These are phyloP conservation scores for Acanthiza pusilla DNA, from an alignment of 2,797 vertebrate species.

Conservation along the genomic window DNA sequence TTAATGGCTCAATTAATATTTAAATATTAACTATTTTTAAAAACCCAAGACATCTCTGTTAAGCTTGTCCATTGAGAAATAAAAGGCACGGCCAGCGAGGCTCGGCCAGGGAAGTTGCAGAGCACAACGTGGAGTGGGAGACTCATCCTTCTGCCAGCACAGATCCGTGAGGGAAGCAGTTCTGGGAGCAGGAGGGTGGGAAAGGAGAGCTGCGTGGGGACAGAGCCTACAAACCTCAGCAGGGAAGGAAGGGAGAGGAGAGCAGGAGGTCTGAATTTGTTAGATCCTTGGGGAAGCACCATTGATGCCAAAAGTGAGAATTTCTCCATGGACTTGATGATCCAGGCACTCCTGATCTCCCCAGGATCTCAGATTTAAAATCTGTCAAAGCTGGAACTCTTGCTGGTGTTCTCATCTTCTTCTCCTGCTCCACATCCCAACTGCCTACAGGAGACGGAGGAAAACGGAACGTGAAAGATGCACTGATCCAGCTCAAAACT, in stretches of 20 bases:
- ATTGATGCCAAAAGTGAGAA: fast-evolving
- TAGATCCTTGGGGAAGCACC: not conserved
- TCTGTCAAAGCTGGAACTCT: not conserved
- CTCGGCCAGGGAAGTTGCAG: not conserved
- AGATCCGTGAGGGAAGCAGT: fast-evolving
- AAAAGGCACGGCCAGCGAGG: not conserved
- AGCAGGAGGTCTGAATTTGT: not conserved
- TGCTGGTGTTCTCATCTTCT: not conserved
- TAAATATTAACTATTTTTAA: slow-evolving; percentile 92
- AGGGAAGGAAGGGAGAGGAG: not conserved
- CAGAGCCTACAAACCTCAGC: not conserved
- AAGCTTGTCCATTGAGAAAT: slow-evolving; percentile 56
- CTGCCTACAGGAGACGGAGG: not conserved
- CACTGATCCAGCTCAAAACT: not conserved
- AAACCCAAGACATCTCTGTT: slow-evolving; percentile 76
- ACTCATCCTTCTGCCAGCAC: fast-evolving
- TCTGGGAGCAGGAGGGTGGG: not conserved
- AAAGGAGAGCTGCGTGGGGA: not conserved
- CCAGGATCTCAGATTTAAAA: not conserved
- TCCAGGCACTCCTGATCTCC: not conserved
- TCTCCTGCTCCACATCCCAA: not conserved
- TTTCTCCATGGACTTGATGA: fast-evolving
- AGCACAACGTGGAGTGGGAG: fast-evolving
- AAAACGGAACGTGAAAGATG: fast-evolving
- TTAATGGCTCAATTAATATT: slow-evolving; percentile 97